phyloP scores from a whole-genome alignment of 2,113 vertebrate genomes.

The Rhinolophus sinicus region DNA sequence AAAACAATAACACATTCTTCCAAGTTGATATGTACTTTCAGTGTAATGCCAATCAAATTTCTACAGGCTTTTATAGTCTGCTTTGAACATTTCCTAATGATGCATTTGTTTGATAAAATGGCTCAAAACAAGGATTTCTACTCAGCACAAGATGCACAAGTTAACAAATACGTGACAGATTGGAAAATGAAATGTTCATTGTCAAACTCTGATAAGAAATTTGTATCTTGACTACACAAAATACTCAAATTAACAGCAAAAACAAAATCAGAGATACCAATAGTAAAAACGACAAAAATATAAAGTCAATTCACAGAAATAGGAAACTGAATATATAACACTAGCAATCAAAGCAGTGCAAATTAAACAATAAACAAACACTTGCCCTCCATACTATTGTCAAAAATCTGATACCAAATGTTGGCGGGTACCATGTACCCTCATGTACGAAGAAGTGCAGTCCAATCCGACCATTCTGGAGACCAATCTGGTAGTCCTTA shows the following conservation, averaged over 20 bases:
- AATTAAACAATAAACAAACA: not conserved
- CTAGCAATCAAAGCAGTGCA: not conserved
- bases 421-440: not conserved
- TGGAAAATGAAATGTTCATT: not conserved
- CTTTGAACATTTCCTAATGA: not conserved
- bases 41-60: not conserved
- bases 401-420: not conserved
- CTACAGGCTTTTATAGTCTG: not conserved
- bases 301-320: not conserved
- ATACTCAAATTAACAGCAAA: not conserved
- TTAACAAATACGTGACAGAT: not conserved
- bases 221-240: not conserved
- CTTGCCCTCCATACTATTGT: not conserved
- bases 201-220: not conserved
- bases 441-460: not conserved
- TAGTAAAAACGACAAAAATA: conserved; percentile 6
- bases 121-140: not conserved
- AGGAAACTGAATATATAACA: not conserved
- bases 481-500: not conserved
- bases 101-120: not conserved
- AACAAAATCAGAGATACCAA: not conserved
- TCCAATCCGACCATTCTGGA: not conserved
- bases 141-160: not conserved
- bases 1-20: not conserved
- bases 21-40: not conserved